phyloP scores from a whole-genome alignment of 2,888 invertebrate species.

The Peribatodes rhomboidaria region DNA sequence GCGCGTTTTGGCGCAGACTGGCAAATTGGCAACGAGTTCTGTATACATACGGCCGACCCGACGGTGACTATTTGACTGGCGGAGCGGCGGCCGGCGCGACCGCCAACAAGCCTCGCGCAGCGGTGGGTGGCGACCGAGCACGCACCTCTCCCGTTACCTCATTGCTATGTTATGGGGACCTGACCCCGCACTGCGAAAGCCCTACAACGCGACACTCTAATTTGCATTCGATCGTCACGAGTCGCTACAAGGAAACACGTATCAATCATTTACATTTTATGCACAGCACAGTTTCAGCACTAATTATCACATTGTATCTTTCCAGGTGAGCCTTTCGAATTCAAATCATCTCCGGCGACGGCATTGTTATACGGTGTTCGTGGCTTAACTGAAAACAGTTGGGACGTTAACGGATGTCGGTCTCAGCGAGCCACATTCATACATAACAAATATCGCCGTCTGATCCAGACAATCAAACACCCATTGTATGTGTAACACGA shows the following conservation, averaged over 20 bases:
- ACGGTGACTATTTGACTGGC: constrained; percentile 82
- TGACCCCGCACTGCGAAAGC: constrained; percentile 78
- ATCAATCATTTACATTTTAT: constrained; percentile 33
- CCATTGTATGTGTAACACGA: constrained; percentile 66
- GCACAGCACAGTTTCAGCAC: constrained; percentile 37
- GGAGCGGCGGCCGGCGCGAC: constrained; percentile 65
- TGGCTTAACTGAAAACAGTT: constrained; percentile 77
- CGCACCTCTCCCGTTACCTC: constrained; percentile 85
- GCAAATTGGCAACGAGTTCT: constrained; percentile 73
- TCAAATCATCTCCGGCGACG: constrained; percentile 63
- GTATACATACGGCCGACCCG: constrained; percentile 75
- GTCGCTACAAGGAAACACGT: constrained; percentile 36
- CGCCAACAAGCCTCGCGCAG: constrained; percentile 79
- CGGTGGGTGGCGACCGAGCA: constrained; percentile 81
- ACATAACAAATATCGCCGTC: constrained; percentile 73
- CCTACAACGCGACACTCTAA: constrained; percentile 62
- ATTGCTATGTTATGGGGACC: constrained; percentile 82
- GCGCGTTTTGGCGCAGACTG: constrained; percentile 80
- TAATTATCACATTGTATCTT: constrained; percentile 62
- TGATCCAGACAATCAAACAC: constrained; percentile 69
- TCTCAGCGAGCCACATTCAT: constrained; percentile 68
- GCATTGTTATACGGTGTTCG: constrained; percentile 70
- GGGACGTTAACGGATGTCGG: constrained; percentile 78
- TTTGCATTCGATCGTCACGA: constrained; percentile 58
- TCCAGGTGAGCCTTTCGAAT: constrained; percentile 63